Evolutionary conservation across 2,888 invertebrate genomes (phyloP), one percentile per base, ranked within the genome.

Genomic region (Heteropelma amictum): DNA sequence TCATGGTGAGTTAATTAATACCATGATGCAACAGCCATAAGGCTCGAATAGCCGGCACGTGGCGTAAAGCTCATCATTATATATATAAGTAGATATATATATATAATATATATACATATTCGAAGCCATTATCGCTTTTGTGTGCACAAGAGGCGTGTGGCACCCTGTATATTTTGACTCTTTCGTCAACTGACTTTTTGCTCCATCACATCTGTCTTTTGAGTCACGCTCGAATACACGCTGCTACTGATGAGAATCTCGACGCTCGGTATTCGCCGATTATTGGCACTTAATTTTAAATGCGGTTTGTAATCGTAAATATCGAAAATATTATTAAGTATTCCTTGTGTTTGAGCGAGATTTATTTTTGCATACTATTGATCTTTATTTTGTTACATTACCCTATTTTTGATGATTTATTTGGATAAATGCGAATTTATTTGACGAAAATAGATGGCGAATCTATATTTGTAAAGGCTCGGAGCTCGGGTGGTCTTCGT

Each of bases 181-280:
- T 65, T 51, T 65, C 72, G 65, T 72, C 64, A 60, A 65, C 71
- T 42, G 58, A 64, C 56, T 56, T 56, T n/a, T n/a, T n/a, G n/a
- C 56, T 14, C 40, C n/a, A 45, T 61, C 5, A n/a, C 19, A 30
- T 3, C 30, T 30, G 47, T 49, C 26, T 26, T 54, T 19, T 47
- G 10, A n/a, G 7, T 10, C 56, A 3, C 7, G n/a, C 28, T 53
- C 40, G 51, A 42, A 45, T 33, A 33, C 26, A 33, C 38, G n/a
- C 23, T 45, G 51, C 45, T 12, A 60, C 35, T 38, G 19, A 30
- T 28, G 23, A 35, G 45, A 28, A 21, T 6, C 26, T 45, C 30
- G 38, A 63, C 19, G 30, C 19, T 33, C 2, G 3, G 23, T 10
- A 49, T 64, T 21, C 23, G n/a, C 14, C 51, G 14, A 5, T 42